These are phyloP conservation scores for Pipa parva DNA, from an alignment of 2,113 vertebrate species.

Conservation along the genomic window DNA sequence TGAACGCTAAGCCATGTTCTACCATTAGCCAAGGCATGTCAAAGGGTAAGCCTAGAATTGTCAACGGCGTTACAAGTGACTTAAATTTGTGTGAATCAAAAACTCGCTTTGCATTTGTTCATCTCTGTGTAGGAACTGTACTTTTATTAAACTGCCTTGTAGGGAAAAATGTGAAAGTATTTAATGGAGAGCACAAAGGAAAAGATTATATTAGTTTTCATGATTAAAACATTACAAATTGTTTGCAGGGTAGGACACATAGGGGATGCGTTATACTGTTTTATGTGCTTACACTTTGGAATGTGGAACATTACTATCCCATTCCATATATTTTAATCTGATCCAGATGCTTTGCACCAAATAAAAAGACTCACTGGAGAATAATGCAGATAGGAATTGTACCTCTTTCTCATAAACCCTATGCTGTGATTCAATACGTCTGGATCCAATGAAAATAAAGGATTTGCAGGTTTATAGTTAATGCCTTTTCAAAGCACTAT, in stretches of 20 bases:
- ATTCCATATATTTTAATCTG: conserved; percentile 8
- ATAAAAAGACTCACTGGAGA: conserved; percentile 13
- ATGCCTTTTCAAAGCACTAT: not conserved
- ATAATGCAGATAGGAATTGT: conserved; percentile 5
- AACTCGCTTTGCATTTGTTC: no score
- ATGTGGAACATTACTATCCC: conserved; percentile 5
- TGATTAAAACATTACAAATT: no score
- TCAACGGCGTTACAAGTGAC: no score
- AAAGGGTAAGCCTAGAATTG: no score
- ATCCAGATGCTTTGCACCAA: conserved; percentile 22
- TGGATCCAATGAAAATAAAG: conserved; percentile 4
- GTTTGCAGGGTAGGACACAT: not conserved
- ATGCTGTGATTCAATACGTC: not conserved
- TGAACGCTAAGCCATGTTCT: no score
- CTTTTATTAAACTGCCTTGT: no score
- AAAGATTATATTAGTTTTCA: no score
- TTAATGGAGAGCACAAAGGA: no score
- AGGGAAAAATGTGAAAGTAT: no score
- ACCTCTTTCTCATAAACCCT: conserved; percentile 2
- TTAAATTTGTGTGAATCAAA: no score
- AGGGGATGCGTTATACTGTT: not conserved
- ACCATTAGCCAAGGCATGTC: no score
- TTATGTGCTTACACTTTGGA: conserved; percentile 1
- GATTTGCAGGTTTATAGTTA: conserved; percentile 4
- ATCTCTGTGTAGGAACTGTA: no score